Evolutionary conservation across 2,113 vertebrate species (phyloP).

Genomic region (Scomber scombrus): DNA sequence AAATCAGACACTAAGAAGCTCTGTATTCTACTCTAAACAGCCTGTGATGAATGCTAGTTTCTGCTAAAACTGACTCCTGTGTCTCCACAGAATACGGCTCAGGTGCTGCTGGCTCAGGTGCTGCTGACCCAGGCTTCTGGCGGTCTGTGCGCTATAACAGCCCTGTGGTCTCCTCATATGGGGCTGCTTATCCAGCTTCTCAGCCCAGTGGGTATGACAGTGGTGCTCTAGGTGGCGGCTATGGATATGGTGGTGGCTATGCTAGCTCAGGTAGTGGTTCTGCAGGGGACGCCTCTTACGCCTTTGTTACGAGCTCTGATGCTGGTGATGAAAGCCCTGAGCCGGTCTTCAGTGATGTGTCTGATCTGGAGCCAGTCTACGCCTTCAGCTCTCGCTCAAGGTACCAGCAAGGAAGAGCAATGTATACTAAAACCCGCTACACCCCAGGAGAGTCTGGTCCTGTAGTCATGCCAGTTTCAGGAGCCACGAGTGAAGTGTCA

Average conservation of each 20-base stretch:
- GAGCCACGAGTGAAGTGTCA: not conserved
- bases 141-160: no score
- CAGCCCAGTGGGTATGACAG: no score
- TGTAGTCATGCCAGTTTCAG: no score
- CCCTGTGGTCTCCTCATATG: no score
- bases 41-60: no score
- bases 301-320: not conserved
- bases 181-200: no score
- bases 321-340: not conserved
- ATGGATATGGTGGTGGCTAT: no score
- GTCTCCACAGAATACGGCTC: not conserved
- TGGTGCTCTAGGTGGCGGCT: no score
- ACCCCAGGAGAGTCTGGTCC: slow-evolving; percentile 14
- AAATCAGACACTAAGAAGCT: no score
- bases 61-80: not conserved
- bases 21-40: no score
- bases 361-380: slow-evolving; percentile 22
- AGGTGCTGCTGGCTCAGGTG: no score
- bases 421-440: slow-evolving; percentile 26
- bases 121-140: no score
- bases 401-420: slow-evolving; percentile 19
- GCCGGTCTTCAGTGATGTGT: slow-evolving; percentile 41
- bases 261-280: not conserved
- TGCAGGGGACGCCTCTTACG: not conserved
- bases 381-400: slow-evolving; percentile 26